Evolutionary conservation across 1,140 invertebrate genomes (phyloP), one percentile per base, ranked within the genome.

Genomic region (Bombus balteatus): DNA sequence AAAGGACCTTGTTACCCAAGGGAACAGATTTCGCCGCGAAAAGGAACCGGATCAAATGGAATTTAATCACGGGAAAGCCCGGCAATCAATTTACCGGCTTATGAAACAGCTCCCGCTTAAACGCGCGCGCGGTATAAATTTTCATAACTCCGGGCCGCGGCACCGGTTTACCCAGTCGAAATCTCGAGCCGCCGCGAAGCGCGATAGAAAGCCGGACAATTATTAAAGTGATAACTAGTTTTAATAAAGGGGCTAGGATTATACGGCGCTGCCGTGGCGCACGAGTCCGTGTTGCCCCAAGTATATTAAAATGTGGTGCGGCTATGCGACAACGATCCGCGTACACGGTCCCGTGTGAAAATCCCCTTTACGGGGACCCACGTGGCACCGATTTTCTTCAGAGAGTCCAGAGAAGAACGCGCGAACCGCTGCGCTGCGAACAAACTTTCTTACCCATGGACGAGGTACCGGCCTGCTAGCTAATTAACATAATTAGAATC

Each of bases 401-500:
- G 32, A 65, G 34, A 37, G 66, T 18, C 12, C 39, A 13, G n/a
- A 5, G 6, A 32, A 28, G 47, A 25, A 15, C n/a, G 22, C 47
- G 32, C 25, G 13, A 62, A 59, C 25, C 25, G 37, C 22, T 18
- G 41, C 32, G 41, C 34, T 18, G 3, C 41, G 78, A 66, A 74
- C 77, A 73, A 80, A 85, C 83, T 80, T 85, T 62, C 72, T 72
- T 32, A 39, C 76, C 68, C 47, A 53, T 18, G 47, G 18, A 53
- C 47, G 5, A 22, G 22, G 47, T 18, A 53, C 12, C 68, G 57
- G 59, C 28, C 47, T 43, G 43, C 43, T 41, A 32, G 37, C 72
- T 86, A 76, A 86, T 86, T 86, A 86, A 82, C 79, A 86, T 86
- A 86, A 86, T 86, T 86, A 86, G 80, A 75, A 86, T 82, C 79